A percentile compares a stretch with the other conserved stretches of the same genome.
phyloP scores from a whole-genome alignment of 2,113 vertebrate species.

The Colinus virginianus region DNA sequence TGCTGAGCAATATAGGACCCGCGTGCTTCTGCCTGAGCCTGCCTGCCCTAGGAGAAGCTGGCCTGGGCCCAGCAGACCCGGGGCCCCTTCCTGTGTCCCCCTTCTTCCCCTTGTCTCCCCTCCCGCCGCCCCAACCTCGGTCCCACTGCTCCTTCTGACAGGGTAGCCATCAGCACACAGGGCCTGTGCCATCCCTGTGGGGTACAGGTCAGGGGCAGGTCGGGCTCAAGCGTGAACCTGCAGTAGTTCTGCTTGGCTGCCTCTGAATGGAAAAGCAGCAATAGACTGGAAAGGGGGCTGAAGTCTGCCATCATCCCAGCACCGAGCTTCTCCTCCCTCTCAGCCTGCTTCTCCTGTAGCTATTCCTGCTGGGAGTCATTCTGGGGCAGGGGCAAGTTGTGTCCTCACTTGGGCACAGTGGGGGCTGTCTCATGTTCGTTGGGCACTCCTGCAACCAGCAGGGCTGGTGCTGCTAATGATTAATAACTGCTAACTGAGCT shows the following conservation, averaged over 20 bases:
- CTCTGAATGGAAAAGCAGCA: neutral
- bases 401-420: neutral
- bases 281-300: neutral
- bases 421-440: neutral
- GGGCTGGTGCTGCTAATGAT: conserved; percentile 16
- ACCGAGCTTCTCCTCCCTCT: neutral
- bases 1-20: neutral
- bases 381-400: neutral
- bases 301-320: neutral
- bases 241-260: neutral
- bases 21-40: neutral
- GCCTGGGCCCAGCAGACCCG: neutral
- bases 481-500: conserved; percentile 37
- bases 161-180: neutral
- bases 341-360: neutral
- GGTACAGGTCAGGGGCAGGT: neutral
- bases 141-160: neutral
- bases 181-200: neutral
- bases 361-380: neutral
- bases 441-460: neutral
- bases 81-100: neutral
- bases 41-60: neutral
- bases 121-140: neutral
- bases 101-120: neutral
- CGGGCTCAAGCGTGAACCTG: neutral